Evolutionary conservation across 2,113 vertebrate species (phyloP).

Genomic region (Hypomesus transpacificus): DNA sequence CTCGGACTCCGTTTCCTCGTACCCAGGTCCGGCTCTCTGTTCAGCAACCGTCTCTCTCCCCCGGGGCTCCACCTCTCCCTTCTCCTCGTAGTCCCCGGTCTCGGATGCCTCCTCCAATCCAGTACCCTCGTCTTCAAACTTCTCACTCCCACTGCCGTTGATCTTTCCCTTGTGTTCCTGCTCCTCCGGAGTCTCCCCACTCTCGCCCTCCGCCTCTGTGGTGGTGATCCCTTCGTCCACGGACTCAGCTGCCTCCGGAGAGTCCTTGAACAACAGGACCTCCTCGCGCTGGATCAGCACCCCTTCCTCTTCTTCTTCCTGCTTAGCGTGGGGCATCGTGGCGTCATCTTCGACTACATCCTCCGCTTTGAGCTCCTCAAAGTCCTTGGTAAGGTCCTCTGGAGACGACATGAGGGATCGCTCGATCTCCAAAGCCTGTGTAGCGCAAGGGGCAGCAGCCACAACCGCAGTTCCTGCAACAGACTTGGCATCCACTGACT

Average conservation of each 20-base stretch:
- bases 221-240: slow-evolving; percentile 92
- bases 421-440: slow-evolving; percentile 76
- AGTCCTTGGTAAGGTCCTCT: slow-evolving; percentile 94
- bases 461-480: slow-evolving; percentile 28
- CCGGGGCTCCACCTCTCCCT: slow-evolving; percentile 83
- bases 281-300: slow-evolving; percentile 67
- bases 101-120: slow-evolving; percentile 88
- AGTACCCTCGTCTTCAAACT: slow-evolving; percentile 90
- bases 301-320: slow-evolving; percentile 70
- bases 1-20: slow-evolving; percentile 59
- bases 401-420: slow-evolving; percentile 92
- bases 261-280: slow-evolving; percentile 77
- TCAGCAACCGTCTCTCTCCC: slow-evolving; percentile 61
- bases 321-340: slow-evolving; percentile 62
- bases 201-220: slow-evolving; percentile 89
- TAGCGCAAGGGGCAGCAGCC: slow-evolving; percentile 34
- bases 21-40: slow-evolving; percentile 35
- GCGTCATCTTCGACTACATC: slow-evolving; percentile 74
- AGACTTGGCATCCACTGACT: slow-evolving; percentile 62
- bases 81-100: slow-evolving; percentile 88
- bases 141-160: slow-evolving; percentile 77
- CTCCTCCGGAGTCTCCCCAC: slow-evolving; percentile 84
- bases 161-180: slow-evolving; percentile 76
- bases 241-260: slow-evolving; percentile 78
- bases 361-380: slow-evolving; percentile 87